Evolutionary conservation across 2,888 invertebrate species (phyloP), one percentile per base, ranked within the genome.

Genomic region (Melangyna quadrimaculata): DNA sequence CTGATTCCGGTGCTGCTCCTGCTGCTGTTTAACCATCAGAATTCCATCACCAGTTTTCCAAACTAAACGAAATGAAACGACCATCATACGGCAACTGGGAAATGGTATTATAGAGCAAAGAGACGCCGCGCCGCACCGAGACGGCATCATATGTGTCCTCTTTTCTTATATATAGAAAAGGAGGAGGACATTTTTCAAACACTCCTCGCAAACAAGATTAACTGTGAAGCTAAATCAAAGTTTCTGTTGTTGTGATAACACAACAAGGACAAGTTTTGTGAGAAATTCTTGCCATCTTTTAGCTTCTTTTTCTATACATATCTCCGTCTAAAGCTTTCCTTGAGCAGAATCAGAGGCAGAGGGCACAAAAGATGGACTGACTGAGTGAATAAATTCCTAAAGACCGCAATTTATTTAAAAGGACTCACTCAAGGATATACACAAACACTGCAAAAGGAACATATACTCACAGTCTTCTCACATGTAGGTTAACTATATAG

Each of bases 381-480:
- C 53, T 72, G 80, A 81, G 86, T 77, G 77, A 77, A 81, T 86
- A 78, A 78, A 86, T 81, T 86, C 77, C 81, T 77, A 86, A 86
- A 80, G 80, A 81, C 77, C 86, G 81, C 81, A 86, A 86, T 86
- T 86, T 80, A 86, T 86, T 86, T 81, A 81, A 86, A 67, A 77
- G 77, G 55, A 80, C 72, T 80, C 80, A 72, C 80, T 80, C 77
- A 73, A 77, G 72, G 63, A 73, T 43, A 61, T 32, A 53, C 19
- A 32, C 10, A n/a, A n/a, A 53, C 40, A 45, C 40, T 17, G 24
- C n/a, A 17, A 19, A 32, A 22, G 27, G n/a, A 69, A 29, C 57
- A 32, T 48, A 67, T 48, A 67, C 27, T 24, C 24, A 48, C 22
- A 6, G n/a, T n/a, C n/a, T n/a, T n/a, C 48, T 22, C 14, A 22